Conservation (phyloP, 30 jellyfish, hydroid and myxozoan species). For the Cassiopea andromeda region DNA sequence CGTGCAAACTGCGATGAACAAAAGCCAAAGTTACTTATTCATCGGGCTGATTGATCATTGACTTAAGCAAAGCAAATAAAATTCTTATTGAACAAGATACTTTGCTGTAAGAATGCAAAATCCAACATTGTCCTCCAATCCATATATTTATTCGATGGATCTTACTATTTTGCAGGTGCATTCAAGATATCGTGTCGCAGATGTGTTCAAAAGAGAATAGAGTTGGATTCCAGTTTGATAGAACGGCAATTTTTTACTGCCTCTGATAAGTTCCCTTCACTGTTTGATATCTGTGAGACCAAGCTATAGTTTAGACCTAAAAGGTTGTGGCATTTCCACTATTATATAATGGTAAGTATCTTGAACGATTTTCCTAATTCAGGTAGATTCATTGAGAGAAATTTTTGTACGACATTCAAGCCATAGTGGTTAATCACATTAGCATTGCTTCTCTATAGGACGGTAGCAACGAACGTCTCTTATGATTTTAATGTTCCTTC, state of each 20-base stretch:
- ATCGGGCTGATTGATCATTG: background rate
- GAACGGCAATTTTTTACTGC: background rate
- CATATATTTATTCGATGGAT: background rate
- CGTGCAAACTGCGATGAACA: background rate
- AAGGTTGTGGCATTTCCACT: too few relatives aligned
- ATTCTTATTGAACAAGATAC: background rate
- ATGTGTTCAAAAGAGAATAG: background rate
- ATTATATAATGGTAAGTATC: too few relatives aligned
- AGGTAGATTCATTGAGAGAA: too few relatives aligned
- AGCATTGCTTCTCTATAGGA: too few relatives aligned
- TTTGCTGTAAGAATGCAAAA: background rate
- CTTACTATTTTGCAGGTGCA: conserved; percentile 3
- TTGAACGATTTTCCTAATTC: too few relatives aligned
- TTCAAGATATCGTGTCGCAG: background rate
- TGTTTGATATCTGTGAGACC: too few relatives aligned
- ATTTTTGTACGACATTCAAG: too few relatives aligned
- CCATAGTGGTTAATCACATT: too few relatives aligned
- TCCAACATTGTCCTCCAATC: background rate
- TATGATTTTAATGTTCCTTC: too few relatives aligned
- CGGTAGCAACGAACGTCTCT: too few relatives aligned
- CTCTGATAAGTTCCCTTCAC: too few relatives aligned
- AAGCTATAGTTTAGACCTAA: too few relatives aligned
- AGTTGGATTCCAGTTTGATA: background rate
- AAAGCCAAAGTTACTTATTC: background rate
- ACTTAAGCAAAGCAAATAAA: background rate